Base-by-base conservation (phyloP, 92 coral and sea anemone species). In the Nematostella vectensis region DNA sequence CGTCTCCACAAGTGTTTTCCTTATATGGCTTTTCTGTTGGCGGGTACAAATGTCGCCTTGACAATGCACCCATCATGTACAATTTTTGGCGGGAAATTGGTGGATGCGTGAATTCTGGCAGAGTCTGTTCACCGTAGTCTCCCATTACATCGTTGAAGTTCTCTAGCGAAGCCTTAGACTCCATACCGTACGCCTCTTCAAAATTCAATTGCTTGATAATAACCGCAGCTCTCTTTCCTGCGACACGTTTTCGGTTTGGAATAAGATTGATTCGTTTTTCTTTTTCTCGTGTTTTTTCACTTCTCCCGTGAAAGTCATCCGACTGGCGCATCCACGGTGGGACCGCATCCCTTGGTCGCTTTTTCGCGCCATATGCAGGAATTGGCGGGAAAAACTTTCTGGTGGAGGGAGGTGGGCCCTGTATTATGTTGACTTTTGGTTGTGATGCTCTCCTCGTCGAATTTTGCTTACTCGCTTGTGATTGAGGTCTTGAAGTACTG, bases 31-130 rank as follows among this genome's bases (percentile, higher is more conserved):
- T 61, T 13, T 52, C 68, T 1, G 50, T 59, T 8, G 71, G 83
- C 10, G 71, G 74, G 25, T 45, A 47, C 1, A 81, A 61, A 20
- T 76, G 68, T 31, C 62, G 59, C 69, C 47, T 65, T 24, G 94
- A 79, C 59, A 83, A 54, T 25, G 94, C 81, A 9, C 94, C 94
- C 47, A 83, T 83, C 58, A 83, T 44, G 33, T 63, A 68, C 54
- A 79, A 26, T 31, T 76, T 57, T 29, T 55, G 63, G 24, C 80
- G 80, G 9, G 87, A 64, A 37, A 65, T 55, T 49, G 69, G 45
- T 36, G 21, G 8, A 13, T 45, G 51, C 12, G 23, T 45, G 51
- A 19, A 11, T 26, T 39, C 58, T 29, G 18, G 27, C 22, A 39
- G 25, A 27, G 13, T 36, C 52, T 17, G 68, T 18, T 54, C 51